Base-by-base conservation (phyloP, 1,140 invertebrate genomes). In the Drosophila chauvacae region DNA sequence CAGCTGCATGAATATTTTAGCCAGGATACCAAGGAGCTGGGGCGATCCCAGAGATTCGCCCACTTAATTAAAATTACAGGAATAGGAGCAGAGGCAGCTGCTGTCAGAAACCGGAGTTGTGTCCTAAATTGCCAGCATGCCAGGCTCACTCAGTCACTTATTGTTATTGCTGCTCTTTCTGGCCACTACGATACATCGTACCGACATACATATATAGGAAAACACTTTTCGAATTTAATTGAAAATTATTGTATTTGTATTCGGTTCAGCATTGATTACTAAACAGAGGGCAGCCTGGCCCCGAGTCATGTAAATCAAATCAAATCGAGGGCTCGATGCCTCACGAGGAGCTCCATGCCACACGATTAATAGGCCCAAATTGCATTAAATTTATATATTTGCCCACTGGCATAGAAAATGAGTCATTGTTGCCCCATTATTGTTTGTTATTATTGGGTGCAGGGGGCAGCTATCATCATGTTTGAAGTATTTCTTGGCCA, bases 1-100 rank as follows among this genome's bases (percentile, higher is more conserved):
- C 55, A 45, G 48, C 74, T 77, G 64, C 44, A 60, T 77, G 74
- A 68, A 77, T 77, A 77, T 77, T 77, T 77, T 44, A 66, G 74
- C 44, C 74, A 37, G 48, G 39, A 56, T 48, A 66, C 73, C 44
- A 64, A 37, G 48, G 39, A 56, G 48, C 30, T 44, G 48, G 45
- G 62, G 39, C 26, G 13, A 35, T 45, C 26, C 63, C 37, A 39
- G 53, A 55, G 41, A 51, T 18, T 68, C 55, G 39, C 74, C 73
- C 74, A 77, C 74, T 77, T 77, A 77, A 77, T 77, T 77, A 77
- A 77, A 77, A 69, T 77, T 77, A 77, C 74, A 77, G 63, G 44
- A 47, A 28, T 26, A 66, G 14, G 4, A 23, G 14, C 26, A 37
- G 20, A 48, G 58, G 48, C 58, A 74, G 58, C 35, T 53, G 72